Evolutionary conservation across 2,888 invertebrate genomes (phyloP).

Genomic region (Lithophane leautieri): DNA sequence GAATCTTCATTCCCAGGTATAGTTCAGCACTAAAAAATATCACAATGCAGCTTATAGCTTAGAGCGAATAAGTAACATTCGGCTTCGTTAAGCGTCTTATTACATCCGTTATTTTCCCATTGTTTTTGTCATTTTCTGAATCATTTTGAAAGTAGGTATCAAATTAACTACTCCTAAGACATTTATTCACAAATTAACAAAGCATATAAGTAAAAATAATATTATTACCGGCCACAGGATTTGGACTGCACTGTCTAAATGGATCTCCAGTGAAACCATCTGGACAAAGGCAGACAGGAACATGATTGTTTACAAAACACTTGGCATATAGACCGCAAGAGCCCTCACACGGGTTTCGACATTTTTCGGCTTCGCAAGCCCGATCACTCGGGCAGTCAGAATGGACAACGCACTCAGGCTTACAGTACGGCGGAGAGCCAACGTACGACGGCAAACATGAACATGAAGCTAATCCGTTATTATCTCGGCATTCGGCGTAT

Average conservation of each 20-base stretch:
- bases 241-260: slow-evolving; percentile 92
- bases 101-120: background rate
- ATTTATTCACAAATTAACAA: background rate
- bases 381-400: slow-evolving; percentile 92
- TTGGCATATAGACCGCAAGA: slow-evolving; percentile 92
- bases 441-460: slow-evolving; percentile 92
- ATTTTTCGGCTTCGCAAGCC: slow-evolving; percentile 93
- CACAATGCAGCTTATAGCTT: background rate
- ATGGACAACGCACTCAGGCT: slow-evolving; percentile 92
- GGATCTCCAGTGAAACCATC: slow-evolving; percentile 92
- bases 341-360: slow-evolving; percentile 93
- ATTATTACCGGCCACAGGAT: slow-evolving; percentile 86
- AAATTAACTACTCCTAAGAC: background rate
- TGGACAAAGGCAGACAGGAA: slow-evolving; percentile 93
- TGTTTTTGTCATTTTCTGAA: background rate
- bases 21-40: background rate
- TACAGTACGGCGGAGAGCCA: slow-evolving; percentile 92
- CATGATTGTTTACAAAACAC: slow-evolving; percentile 93
- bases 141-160: background rate
- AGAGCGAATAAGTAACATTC: background rate
- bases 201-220: background rate
- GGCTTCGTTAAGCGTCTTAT: background rate
- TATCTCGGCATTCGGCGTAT: slow-evolving; percentile 93
- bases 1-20: background rate
- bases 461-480: slow-evolving; percentile 93